Percentiles rank a stretch among this genome's conserved stretches.
Evolutionary conservation across 1,140 invertebrate species (phyloP).

Genomic region (Aradophagus sp.): DNA sequence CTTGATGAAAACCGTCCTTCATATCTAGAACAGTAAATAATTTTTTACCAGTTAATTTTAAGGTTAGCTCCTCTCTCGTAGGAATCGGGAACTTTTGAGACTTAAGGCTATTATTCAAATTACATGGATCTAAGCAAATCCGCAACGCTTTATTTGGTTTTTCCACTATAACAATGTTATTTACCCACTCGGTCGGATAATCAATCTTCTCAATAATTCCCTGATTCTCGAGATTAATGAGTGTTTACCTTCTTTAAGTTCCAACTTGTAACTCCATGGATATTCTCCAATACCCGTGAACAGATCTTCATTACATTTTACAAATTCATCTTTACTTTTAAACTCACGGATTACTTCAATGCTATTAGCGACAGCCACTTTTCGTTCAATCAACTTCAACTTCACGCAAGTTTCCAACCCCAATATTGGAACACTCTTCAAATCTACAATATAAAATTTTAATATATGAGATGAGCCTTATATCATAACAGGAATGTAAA

Average conservation of each 20-base stretch:
- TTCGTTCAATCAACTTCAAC: not conserved
- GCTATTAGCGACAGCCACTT: constrained; percentile 1
- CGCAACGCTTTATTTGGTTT: constrained; percentile 71
- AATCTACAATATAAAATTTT: constrained; percentile 9
- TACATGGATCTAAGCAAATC: constrained; percentile 75
- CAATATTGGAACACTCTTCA: constrained; percentile 11
- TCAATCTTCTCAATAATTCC: constrained; percentile 31
- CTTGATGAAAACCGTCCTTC: constrained; percentile 70
- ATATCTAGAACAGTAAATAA: constrained; percentile 73
- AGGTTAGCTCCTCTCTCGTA: constrained; percentile 68
- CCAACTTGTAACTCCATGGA: constrained; percentile 18
- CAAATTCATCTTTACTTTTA: constrained; percentile 7
- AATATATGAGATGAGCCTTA: not conserved
- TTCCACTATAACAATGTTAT: constrained; percentile 69
- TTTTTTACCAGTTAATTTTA: constrained; percentile 64
- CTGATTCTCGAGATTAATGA: constrained; percentile 4
- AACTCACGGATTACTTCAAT: not conserved
- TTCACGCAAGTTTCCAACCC: constrained; percentile 8
- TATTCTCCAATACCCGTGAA: constrained; percentile 24
- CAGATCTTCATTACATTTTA: constrained; percentile 1
- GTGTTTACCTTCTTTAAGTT: constrained; percentile 8
- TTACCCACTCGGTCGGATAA: constrained; percentile 65
- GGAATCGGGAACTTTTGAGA: constrained; percentile 61
- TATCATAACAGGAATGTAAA: not conserved
- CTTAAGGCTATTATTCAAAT: constrained; percentile 18